Percentiles rank a stretch among this genome's conserved stretches.
phyloP scores from a whole-genome alignment of 2,888 invertebrate species.

The Hyposoter didymator region DNA sequence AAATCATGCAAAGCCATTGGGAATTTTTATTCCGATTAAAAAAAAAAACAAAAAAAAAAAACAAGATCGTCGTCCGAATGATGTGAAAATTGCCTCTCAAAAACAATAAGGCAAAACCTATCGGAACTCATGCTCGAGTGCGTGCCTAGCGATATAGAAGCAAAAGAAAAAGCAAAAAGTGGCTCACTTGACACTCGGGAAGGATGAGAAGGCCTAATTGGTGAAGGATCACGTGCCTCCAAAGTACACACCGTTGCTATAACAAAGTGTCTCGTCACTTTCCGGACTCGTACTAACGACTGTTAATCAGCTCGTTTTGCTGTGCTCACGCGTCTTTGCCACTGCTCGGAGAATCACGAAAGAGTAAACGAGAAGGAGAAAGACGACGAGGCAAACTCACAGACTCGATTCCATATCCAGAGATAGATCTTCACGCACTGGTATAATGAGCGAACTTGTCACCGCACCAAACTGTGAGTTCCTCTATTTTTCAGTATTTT shows the following conservation, averaged over 20 bases:
- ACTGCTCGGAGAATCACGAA: neutral
- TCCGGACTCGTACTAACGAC: constrained; percentile 65
- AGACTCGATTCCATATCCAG: constrained; percentile 38
- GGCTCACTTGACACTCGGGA: constrained; percentile 45
- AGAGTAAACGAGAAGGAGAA: constrained; percentile 11
- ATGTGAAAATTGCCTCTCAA: constrained; percentile 34
- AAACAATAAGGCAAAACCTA: constrained; percentile 39
- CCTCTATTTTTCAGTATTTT: constrained; percentile 24
- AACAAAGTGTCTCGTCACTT: constrained; percentile 71
- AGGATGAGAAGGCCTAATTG: constrained; percentile 66
- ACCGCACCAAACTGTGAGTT: constrained; percentile 46
- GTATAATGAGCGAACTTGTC: constrained; percentile 64
- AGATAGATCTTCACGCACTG: constrained; percentile 44
- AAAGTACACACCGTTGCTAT: constrained; percentile 41
- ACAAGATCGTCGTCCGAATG: neutral
- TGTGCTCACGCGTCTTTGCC: constrained; percentile 38
- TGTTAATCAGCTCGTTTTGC: constrained; percentile 65
- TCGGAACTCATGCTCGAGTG: constrained; percentile 34
- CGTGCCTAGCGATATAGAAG: constrained; percentile 24
- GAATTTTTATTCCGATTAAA: neutral
- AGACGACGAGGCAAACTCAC: neutral
- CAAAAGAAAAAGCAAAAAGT: constrained; percentile 32
- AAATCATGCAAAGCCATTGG: neutral
- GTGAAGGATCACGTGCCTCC: constrained; percentile 61
- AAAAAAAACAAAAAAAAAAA: neutral